Evolutionary conservation across 2,113 vertebrate genomes (phyloP), one percentile per base, ranked within the genome.

Genomic region (Phyllostomus hastatus): DNA sequence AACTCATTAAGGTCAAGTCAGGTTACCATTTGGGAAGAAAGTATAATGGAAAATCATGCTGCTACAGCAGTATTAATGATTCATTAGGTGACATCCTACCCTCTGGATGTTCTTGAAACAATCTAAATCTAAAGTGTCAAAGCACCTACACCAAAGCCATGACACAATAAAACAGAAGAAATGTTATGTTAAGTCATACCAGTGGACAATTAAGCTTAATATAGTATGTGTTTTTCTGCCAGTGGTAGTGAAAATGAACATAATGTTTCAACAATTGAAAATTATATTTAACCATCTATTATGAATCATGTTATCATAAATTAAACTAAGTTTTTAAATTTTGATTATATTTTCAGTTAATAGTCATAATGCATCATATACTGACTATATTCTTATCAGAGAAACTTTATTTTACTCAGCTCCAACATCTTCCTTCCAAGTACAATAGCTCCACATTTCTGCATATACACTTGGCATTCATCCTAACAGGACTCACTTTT

Each of bases 11-110:
- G 92, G 88, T 96, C 94, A 97, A 94, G 26, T 84, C 50, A 95
- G 95, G 92, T 95, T 96, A 87, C 69, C 2, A 81, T 80, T 66
- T 26, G 82, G n/a, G 50, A 95, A 93, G 79, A 92, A 94, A 92
- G 24, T 66, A 81, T 90, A 96, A 90, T 96, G 81, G 94, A 88
- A 97, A 94, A 96, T 78, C 81, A 81, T 94, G 88, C 80, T 57
- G 43, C n/a, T 92, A 66, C 79, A 95, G 92, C 84, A 92, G 50
- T 93, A 93, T 95, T 94, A 95, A 97, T 96, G 96, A 96, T 96
- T 97, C 92, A 94, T 92, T 96, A 92, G 59, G 57, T 88, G 95
- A 96, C 97, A 97, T 70, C 93, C 28, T 76, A 91, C 61, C 94
- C 95, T 97, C 46, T 93, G 46, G 54, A 89, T 95, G 83, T 92